phyloP scores from a whole-genome alignment of 2,113 vertebrate species.

The Hippocampus barbouri region DNA sequence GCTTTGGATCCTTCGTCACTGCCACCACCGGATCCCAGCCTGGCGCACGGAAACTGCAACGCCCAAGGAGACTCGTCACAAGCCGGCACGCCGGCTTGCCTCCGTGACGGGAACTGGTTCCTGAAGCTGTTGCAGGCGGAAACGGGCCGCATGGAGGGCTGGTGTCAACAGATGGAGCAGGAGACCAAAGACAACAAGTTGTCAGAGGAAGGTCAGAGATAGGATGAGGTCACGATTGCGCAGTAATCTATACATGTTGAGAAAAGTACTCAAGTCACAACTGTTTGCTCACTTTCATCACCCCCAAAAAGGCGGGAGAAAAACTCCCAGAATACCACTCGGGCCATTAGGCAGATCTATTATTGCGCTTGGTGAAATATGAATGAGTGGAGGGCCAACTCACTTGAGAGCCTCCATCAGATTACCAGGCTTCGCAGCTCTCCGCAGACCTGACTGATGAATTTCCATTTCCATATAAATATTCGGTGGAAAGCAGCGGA shows the following conservation, averaged over 20 bases:
- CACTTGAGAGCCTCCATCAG: slow-evolving; percentile 27
- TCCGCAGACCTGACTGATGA: slow-evolving; percentile 32
- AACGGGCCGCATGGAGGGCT: slow-evolving; percentile 93
- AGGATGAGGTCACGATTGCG: not conserved
- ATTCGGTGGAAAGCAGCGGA: slow-evolving; percentile 19
- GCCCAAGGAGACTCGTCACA: slow-evolving; percentile 61
- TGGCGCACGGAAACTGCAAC: slow-evolving; percentile 81
- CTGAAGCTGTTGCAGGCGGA: slow-evolving; percentile 96
- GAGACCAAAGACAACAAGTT: slow-evolving; percentile 97
- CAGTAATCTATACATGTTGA: not conserved
- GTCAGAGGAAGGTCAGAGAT: slow-evolving; percentile 80
- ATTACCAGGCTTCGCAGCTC: slow-evolving; percentile 29
- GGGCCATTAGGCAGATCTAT: slow-evolving; percentile 40
- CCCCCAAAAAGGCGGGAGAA: slow-evolving; percentile 34
- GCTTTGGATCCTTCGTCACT: slow-evolving; percentile 93
- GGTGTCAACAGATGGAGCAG: slow-evolving; percentile 98
- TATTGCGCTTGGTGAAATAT: slow-evolving; percentile 55
- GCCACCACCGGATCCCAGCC: slow-evolving; percentile 94
- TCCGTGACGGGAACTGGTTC: slow-evolving; percentile 96
- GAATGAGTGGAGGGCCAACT: slow-evolving; percentile 39
- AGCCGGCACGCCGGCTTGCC: slow-evolving; percentile 72
- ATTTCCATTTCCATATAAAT: slow-evolving; percentile 49
- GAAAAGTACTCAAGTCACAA: not conserved
- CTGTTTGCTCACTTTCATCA: slow-evolving; percentile 11
- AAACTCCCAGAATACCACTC: slow-evolving; percentile 28